These are phyloP conservation scores for Dermatemys mawii DNA, from an alignment of 2,113 vertebrate species.

Conservation along the genomic window DNA sequence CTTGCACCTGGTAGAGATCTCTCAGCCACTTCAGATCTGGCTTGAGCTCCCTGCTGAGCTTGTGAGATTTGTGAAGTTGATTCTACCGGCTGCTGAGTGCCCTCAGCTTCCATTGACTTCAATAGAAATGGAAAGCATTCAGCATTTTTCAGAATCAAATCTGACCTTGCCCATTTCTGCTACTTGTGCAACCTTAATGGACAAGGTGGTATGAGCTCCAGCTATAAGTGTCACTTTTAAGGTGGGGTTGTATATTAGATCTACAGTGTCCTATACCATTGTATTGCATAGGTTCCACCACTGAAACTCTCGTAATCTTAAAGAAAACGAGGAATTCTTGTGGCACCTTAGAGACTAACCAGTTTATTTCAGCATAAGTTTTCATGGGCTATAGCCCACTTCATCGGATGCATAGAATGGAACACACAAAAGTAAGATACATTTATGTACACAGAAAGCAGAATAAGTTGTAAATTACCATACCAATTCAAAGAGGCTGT, in stretches of 20 bases:
- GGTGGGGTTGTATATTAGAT: neutral
- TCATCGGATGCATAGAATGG: too few species aligned
- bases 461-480: too few species aligned
- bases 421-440: too few species aligned
- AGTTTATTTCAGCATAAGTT: too few species aligned
- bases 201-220: neutral
- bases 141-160: neutral
- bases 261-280: neutral
- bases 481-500: too few species aligned
- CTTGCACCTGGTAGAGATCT: neutral
- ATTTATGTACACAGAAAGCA: too few species aligned
- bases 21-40: neutral
- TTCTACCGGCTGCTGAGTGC: neutral
- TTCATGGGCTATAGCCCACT: too few species aligned
- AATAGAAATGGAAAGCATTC: neutral
- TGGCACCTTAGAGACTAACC: too few species aligned
- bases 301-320: accelerated
- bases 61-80: accelerated
- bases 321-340: too few species aligned
- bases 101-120: neutral
- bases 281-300: neutral
- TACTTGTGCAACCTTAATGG: neutral
- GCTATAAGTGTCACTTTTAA: neutral
- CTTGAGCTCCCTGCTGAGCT: neutral
- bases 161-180: neutral